These are phyloP conservation scores for Galerucella nymphaeae DNA, from an alignment of 2,888 invertebrate genomes.

Conservation along the genomic window DNA sequence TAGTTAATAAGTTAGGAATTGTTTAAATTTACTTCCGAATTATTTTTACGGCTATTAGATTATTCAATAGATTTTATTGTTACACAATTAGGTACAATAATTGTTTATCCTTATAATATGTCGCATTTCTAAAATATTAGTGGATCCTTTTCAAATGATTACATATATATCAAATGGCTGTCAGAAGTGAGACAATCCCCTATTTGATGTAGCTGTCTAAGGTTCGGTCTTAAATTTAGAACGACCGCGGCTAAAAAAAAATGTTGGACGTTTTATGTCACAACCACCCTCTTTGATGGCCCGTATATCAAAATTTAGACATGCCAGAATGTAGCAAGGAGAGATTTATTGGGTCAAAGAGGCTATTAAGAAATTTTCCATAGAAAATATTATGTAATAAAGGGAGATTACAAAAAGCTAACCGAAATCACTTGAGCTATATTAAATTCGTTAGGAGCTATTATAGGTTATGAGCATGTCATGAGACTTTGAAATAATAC, in stretches of 20 bases:
- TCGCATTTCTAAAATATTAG: too few species aligned
- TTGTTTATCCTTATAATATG: too few species aligned
- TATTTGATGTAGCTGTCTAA: background rate
- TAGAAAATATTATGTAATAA: slow-evolving; percentile 6
- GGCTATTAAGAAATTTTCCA: slow-evolving; percentile 5
- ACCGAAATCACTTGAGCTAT: background rate
- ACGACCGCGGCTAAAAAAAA: slow-evolving; percentile 4
- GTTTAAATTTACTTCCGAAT: too few species aligned
- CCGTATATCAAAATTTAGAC: slow-evolving; percentile 64
- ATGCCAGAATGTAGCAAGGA: slow-evolving; percentile 32
- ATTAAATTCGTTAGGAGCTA: background rate
- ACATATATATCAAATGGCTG: background rate
- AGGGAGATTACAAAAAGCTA: slow-evolving; percentile 1
- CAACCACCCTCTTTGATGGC: slow-evolving; percentile 52
- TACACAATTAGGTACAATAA: too few species aligned
- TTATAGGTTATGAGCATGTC: background rate
- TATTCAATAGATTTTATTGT: too few species aligned
- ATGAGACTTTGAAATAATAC: background rate
- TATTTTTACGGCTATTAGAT: too few species aligned
- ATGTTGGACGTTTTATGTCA: slow-evolving; percentile 48
- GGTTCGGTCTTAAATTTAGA: background rate
- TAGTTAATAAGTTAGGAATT: too few species aligned
- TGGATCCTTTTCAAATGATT: background rate
- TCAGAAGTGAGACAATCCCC: background rate
- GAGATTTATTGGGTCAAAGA: slow-evolving; percentile 12